Conservation (phyloP, 2,797 vertebrate species). For the Enteromius anoplus region DNA sequence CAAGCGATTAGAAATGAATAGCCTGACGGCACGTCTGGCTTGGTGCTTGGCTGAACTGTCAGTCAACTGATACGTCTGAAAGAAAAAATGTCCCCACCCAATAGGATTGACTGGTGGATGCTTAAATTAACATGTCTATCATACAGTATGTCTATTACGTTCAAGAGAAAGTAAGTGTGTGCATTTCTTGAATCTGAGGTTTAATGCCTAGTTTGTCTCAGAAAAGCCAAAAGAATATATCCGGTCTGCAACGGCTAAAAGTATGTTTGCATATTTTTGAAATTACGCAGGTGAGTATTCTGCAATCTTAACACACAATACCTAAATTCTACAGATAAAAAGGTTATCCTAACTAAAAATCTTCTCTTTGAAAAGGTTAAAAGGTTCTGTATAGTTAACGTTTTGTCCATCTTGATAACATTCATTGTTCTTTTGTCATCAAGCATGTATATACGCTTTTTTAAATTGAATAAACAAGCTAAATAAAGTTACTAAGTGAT, state of each 20-base stretch:
- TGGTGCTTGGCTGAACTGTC: neutral
- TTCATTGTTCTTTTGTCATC: neutral
- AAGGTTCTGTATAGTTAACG: neutral
- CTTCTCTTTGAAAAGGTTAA: neutral
- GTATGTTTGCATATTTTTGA: neutral
- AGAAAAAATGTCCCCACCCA: neutral
- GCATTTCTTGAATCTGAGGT: neutral
- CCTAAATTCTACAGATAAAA: neutral
- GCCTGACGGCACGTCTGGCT: conserved; percentile 2
- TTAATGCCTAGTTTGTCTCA: neutral
- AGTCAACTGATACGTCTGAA: neutral
- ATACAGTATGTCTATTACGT: neutral
- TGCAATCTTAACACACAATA: neutral
- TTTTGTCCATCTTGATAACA: neutral
- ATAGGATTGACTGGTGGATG: neutral
- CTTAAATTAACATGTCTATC: neutral
- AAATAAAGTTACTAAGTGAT: neutral
- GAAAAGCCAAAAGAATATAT: neutral
- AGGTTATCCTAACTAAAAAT: neutral
- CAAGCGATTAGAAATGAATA: neutral
- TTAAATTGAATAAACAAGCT: neutral
- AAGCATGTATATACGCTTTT: neutral
- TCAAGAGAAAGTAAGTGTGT: neutral
- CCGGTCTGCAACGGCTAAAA: neutral
- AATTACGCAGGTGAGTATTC: neutral